Percentiles rank a stretch among this genome's conserved stretches.
phyloP scores from a whole-genome alignment of 2,888 invertebrate species.

The Kryphioiulus occultus region DNA sequence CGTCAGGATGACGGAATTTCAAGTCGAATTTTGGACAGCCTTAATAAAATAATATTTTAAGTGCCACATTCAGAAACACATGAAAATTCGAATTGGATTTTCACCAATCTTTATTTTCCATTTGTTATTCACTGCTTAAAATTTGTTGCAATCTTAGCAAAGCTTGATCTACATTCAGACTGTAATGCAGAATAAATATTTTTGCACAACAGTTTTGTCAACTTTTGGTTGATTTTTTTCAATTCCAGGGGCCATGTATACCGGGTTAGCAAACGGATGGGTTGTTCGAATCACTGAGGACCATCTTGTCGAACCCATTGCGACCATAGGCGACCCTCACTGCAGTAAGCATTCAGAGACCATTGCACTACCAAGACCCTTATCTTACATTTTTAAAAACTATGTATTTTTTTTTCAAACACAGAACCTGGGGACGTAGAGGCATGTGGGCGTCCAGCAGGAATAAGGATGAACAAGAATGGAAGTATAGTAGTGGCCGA shows the following conservation, averaged over 20 bases:
- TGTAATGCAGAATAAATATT: too few species aligned
- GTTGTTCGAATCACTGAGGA: conserved; percentile 73
- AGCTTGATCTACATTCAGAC: too few species aligned
- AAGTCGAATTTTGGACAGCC: too few species aligned
- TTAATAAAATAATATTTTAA: too few species aligned
- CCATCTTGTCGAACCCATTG: conserved; percentile 37
- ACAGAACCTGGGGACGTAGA: conserved; percentile 78
- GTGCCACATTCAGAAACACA: too few species aligned
- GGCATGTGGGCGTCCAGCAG: conserved; percentile 91
- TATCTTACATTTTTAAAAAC: too few species aligned
- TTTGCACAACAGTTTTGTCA: not conserved
- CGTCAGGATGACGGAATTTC: too few species aligned
- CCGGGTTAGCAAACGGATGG: conserved; percentile 79
- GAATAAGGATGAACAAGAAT: conserved; percentile 78
- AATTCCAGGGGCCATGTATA: conserved; percentile 74
- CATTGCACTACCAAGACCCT: too few species aligned
- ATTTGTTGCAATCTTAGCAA: too few species aligned
- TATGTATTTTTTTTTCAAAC: not conserved
- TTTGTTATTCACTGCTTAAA: too few species aligned
- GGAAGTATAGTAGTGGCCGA: conserved; percentile 80
- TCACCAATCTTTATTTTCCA: too few species aligned
- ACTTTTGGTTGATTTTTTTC: not conserved
- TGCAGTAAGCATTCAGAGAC: not conserved
- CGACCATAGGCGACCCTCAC: conserved; percentile 46
- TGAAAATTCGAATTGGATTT: too few species aligned